Evolutionary conservation across 2,888 invertebrate species (phyloP).

Genomic region (Epinotia brunnichana): DNA sequence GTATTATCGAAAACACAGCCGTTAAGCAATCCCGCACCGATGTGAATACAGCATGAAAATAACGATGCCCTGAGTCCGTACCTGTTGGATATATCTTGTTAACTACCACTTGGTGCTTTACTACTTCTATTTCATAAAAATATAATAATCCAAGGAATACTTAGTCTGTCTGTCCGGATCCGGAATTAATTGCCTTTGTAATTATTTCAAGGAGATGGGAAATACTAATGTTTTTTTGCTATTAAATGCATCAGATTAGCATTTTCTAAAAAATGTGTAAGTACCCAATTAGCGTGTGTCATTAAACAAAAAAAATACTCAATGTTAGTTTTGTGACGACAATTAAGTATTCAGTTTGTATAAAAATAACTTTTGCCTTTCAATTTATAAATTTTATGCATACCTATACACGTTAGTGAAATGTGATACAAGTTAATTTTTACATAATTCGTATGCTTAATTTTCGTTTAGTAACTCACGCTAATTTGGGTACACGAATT

Average conservation of each 20-base stretch:
- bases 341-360: too few species aligned
- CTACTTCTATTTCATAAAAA: not conserved
- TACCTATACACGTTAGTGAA: too few species aligned
- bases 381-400: too few species aligned
- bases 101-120: constrained; percentile 11
- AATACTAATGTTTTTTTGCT: not conserved
- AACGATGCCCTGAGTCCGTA: constrained; percentile 30
- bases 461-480: too few species aligned
- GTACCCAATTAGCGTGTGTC: too few species aligned
- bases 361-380: too few species aligned
- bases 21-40: constrained; percentile 28
- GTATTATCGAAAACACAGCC: constrained; percentile 22
- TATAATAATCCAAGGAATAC: not conserved
- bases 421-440: too few species aligned
- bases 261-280: too few species aligned
- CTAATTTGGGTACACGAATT: too few species aligned
- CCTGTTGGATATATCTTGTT: constrained; percentile 34
- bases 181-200: not conserved
- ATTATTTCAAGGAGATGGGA: not conserved
- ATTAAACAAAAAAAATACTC: too few species aligned
- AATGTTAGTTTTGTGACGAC: too few species aligned
- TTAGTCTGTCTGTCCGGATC: not conserved
- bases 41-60: constrained; percentile 37
- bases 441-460: too few species aligned
- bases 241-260: not conserved